Evolutionary conservation across 2,113 vertebrate genomes (phyloP).

Genomic region (Junco hyemalis): DNA sequence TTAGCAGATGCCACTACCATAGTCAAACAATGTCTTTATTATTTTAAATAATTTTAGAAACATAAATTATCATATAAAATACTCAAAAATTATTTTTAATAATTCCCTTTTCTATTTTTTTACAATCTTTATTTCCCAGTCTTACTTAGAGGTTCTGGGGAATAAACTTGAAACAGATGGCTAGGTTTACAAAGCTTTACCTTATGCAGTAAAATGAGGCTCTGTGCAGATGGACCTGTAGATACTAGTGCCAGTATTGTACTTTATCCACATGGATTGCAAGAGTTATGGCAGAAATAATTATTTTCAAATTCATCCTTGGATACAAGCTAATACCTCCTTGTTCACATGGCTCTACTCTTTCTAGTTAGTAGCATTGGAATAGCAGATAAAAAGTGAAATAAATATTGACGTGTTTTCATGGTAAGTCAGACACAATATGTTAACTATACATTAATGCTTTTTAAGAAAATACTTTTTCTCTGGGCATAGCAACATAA

Average conservation of each 20-base stretch:
- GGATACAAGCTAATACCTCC: conserved; percentile 13
- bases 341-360: not conserved
- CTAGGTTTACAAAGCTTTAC: conserved; percentile 62
- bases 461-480: not conserved
- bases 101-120: not conserved
- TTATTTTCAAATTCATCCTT: conserved; percentile 48
- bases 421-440: not conserved
- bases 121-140: not conserved
- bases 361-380: not conserved
- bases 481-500: not conserved
- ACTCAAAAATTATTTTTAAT: not conserved
- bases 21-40: not conserved
- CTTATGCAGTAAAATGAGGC: conserved; percentile 45
- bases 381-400: not conserved
- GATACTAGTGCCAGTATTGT: conserved; percentile 58
- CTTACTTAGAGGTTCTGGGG: conserved; percentile 37
- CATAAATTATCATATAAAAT: not conserved
- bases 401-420: not conserved
- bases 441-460: not conserved
- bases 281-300: conserved; percentile 60
- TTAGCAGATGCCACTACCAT: not conserved
- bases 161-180: conserved; percentile 67
- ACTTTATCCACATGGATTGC: conserved; percentile 67
- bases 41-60: not conserved
- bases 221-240: conserved; percentile 71